These are phyloP conservation scores for Diachrysia chrysitis DNA, from an alignment of 2,888 invertebrate species.

Conservation along the genomic window DNA sequence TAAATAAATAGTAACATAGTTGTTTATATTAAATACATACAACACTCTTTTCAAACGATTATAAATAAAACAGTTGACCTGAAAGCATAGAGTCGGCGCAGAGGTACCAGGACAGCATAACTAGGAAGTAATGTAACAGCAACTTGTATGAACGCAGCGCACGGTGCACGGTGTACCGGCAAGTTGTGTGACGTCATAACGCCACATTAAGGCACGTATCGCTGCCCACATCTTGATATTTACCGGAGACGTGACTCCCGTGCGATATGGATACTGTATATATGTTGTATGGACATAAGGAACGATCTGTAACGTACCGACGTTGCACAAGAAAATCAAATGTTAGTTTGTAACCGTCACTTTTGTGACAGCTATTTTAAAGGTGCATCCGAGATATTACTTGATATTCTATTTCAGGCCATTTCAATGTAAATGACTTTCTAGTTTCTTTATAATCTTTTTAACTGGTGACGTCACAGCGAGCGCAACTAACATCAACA, in stretches of 20 bases:
- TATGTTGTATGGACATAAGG: constrained; percentile 4
- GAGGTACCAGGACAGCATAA: constrained; percentile 7
- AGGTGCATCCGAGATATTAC: background rate
- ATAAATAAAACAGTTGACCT: constrained; percentile 12
- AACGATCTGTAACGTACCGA: background rate
- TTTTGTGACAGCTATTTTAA: background rate
- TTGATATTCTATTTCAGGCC: background rate
- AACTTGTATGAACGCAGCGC: constrained; percentile 30
- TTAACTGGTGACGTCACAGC: background rate
- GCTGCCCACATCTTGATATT: constrained; percentile 36
- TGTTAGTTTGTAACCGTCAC: background rate
- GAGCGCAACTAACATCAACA: background rate
- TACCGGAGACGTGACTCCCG: constrained; percentile 21
- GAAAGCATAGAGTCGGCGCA: constrained; percentile 18
- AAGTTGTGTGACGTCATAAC: constrained; percentile 13
- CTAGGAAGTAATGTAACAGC: constrained; percentile 36
- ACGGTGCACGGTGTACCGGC: constrained; percentile 5
- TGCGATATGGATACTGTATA: constrained; percentile 31
- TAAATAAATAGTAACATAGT: no score
- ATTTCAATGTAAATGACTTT: background rate
- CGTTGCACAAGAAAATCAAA: background rate
- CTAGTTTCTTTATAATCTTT: background rate
- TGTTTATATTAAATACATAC: background rate
- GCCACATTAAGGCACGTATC: constrained; percentile 26
- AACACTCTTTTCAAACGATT: background rate